Percentiles rank a stretch among this genome's conserved stretches.
phyloP scores from a whole-genome alignment of 1,140 invertebrate genomes.

The Wasmannia auropunctata region DNA sequence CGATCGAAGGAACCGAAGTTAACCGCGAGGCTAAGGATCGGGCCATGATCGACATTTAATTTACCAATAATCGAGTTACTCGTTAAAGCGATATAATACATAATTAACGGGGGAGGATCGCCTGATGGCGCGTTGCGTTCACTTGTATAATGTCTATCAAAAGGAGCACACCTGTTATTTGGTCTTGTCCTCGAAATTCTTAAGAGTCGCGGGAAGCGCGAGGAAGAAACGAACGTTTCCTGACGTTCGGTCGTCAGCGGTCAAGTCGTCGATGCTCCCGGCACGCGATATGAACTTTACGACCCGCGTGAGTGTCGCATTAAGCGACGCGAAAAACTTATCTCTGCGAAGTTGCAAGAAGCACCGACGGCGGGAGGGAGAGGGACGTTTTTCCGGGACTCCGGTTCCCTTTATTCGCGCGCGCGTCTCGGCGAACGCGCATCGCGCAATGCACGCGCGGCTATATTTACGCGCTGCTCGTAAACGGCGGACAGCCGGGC shows the following conservation, averaged over 20 bases:
- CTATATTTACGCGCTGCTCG: background rate
- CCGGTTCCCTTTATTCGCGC: constrained; percentile 11
- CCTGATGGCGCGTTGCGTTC: no score
- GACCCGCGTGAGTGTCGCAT: constrained; percentile 25
- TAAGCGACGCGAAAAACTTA: constrained; percentile 37
- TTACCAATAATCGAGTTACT: constrained; percentile 65
- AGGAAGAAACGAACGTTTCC: background rate
- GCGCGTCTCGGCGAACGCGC: background rate
- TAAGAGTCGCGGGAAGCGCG: background rate
- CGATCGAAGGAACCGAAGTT: constrained; percentile 30
- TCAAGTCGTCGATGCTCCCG: background rate
- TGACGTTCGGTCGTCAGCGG: background rate
- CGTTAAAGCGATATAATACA: constrained; percentile 45
- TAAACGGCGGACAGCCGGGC: background rate
- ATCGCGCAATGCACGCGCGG: background rate
- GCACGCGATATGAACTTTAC: constrained; percentile 13
- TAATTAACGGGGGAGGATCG: constrained; percentile 31
- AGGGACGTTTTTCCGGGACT: constrained; percentile 12
- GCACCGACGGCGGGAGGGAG: background rate
- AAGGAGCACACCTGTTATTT: background rate
- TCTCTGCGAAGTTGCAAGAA: background rate
- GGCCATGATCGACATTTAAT: constrained; percentile 65
- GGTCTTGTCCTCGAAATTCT: background rate
- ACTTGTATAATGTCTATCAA: background rate
- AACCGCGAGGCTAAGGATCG: constrained; percentile 44